Conservation (phyloP, 1,140 invertebrate genomes). For the Lamellibrachia luymesi region DNA sequence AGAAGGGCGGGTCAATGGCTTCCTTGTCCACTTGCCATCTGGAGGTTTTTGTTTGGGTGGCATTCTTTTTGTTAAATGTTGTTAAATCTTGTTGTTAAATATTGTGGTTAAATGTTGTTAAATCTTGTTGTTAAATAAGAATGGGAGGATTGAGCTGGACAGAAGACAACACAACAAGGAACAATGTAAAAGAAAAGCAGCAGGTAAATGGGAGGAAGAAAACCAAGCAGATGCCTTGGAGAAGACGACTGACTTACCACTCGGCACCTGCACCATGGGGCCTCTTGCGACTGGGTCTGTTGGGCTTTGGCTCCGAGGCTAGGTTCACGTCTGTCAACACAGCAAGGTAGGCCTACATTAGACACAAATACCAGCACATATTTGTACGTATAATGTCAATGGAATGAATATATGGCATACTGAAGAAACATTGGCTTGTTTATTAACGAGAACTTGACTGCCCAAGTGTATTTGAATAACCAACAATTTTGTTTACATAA, state of each 20-base stretch:
- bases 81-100: no score
- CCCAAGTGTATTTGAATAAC: no score
- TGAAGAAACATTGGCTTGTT: no score
- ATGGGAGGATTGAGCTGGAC: neutral
- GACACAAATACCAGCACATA: neutral
- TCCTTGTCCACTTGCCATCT: no score
- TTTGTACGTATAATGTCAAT: neutral
- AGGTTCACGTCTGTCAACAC: conserved; percentile 15
- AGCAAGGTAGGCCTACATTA: neutral
- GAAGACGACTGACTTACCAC: neutral
- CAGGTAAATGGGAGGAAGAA: neutral
- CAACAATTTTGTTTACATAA: no score
- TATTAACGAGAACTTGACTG: no score
- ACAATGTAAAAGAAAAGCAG: neutral
- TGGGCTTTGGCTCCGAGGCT: conserved; percentile 12
- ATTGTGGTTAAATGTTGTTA: no score
- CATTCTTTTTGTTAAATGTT: no score
- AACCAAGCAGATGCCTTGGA: neutral
- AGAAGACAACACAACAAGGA: neutral
- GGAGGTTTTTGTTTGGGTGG: no score
- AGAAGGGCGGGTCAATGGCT: no score
- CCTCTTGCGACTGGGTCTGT: conserved; percentile 13
- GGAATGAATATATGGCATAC: neutral
- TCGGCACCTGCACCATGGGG: conserved; percentile 3
- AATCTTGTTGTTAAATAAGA: no score